Percentiles rank a stretch among this genome's conserved stretches.
Evolutionary conservation across 2,888 invertebrate species (phyloP).

Genomic region (Abrostola triplasia): DNA sequence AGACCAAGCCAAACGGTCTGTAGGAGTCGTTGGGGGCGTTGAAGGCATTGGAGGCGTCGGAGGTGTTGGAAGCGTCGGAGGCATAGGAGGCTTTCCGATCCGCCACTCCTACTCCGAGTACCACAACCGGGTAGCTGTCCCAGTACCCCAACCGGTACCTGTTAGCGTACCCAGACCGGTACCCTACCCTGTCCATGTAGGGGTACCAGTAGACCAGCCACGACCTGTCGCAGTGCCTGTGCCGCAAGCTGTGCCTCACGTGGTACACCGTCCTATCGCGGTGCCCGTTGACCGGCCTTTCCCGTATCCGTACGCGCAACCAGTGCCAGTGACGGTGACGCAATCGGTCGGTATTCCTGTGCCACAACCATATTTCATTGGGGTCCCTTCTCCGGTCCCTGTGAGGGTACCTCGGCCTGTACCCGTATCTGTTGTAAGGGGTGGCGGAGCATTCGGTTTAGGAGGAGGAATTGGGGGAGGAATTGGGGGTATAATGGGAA

Average conservation of each 20-base stretch:
- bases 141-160: slow-evolving; percentile 85
- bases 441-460: slow-evolving; percentile 26
- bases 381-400: slow-evolving; percentile 77
- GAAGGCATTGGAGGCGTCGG: too few relatives aligned
- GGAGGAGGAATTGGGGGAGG: slow-evolving; percentile 24
- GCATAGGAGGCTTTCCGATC: slow-evolving; percentile 62
- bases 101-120: slow-evolving; percentile 80
- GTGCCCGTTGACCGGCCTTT: slow-evolving; percentile 87
- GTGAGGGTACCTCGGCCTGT: slow-evolving; percentile 77
- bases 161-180: slow-evolving; percentile 76
- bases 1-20: slow-evolving; percentile 60
- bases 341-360: slow-evolving; percentile 87
- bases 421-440: slow-evolving; percentile 57
- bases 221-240: slow-evolving; percentile 82
- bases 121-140: slow-evolving; percentile 84
- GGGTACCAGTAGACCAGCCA: slow-evolving; percentile 84
- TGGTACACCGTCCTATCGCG: slow-evolving; percentile 80
- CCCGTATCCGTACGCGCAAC: slow-evolving; percentile 87
- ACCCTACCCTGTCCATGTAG: slow-evolving; percentile 84
- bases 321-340: slow-evolving; percentile 84
- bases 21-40: slow-evolving; percentile 2
- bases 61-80: slow-evolving; percentile 4
- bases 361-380: slow-evolving; percentile 85
- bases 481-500: neutral
- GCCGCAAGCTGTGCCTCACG: slow-evolving; percentile 84